Evolutionary conservation across 2,888 invertebrate genomes (phyloP).

Genomic region (Tipula vernalis): DNA sequence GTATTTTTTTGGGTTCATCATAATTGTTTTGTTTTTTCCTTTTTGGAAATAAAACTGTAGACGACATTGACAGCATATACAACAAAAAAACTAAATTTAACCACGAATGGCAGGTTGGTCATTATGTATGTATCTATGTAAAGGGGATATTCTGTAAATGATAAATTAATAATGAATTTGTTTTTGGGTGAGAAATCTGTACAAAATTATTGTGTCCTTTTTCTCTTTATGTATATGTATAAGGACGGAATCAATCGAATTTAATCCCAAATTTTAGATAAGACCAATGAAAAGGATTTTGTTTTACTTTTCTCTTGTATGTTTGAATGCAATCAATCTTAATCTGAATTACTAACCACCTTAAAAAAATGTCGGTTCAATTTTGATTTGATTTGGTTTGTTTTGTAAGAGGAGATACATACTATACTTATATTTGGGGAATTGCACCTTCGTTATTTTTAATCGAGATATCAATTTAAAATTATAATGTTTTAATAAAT

Average conservation of each 20-base stretch:
- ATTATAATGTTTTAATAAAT: no score
- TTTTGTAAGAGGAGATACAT: not conserved
- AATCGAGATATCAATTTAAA: no score
- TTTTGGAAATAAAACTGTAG: not conserved
- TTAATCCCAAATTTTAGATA: not conserved
- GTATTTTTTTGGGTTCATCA: not conserved
- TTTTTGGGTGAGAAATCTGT: not conserved
- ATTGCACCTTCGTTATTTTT: no score
- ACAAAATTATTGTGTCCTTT: not conserved
- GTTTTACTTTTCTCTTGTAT: not conserved
- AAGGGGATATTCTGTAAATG: not conserved
- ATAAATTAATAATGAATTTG: not conserved
- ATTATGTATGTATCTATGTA: not conserved
- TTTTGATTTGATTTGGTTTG: not conserved
- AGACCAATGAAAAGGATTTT: not conserved
- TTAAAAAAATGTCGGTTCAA: not conserved
- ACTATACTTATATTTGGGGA: no score
- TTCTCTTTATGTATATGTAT: not conserved
- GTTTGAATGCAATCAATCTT: not conserved
- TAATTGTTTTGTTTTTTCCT: not conserved
- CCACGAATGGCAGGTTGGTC: not conserved
- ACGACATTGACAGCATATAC: not conserved
- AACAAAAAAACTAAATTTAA: not conserved
- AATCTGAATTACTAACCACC: not conserved
- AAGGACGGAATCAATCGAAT: not conserved